These are phyloP conservation scores for Sminthurides aquaticus DNA, from an alignment of 2,888 invertebrate species.

Conservation along the genomic window DNA sequence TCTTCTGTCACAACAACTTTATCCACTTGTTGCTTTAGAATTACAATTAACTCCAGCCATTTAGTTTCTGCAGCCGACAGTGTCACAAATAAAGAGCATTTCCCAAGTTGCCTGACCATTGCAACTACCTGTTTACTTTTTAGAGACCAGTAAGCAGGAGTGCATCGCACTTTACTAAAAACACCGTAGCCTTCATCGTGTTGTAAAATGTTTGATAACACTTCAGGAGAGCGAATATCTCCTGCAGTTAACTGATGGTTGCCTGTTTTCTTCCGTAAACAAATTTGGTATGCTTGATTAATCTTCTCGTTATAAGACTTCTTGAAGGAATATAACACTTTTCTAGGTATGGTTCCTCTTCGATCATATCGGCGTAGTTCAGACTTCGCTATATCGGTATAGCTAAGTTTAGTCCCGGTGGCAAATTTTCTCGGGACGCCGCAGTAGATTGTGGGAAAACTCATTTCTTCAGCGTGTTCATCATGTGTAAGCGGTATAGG, in stretches of 20 bases:
- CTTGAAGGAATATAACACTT: slow-evolving; percentile 4
- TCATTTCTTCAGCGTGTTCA: slow-evolving; percentile 22
- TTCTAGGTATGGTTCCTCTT: background rate
- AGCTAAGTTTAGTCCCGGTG: slow-evolving; percentile 8
- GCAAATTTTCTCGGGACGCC: slow-evolving; percentile 19
- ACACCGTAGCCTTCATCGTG: slow-evolving; percentile 26
- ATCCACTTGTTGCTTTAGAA: slow-evolving; percentile 5
- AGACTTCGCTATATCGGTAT: slow-evolving; percentile 24
- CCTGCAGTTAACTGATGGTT: slow-evolving; percentile 16
- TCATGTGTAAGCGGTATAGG: slow-evolving; percentile 21
- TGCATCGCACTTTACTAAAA: slow-evolving; percentile 18
- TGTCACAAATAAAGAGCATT: slow-evolving; percentile 25
- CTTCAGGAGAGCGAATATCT: background rate
- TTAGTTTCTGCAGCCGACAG: slow-evolving; percentile 27
- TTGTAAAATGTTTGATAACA: slow-evolving; percentile 7
- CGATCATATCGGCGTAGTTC: slow-evolving; percentile 21
- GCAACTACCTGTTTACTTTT: slow-evolving; percentile 19
- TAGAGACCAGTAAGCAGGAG: slow-evolving; percentile 24
- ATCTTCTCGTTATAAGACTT: background rate
- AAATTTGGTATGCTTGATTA: background rate
- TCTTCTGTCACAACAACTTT: slow-evolving; percentile 6
- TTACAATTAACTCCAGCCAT: slow-evolving; percentile 22
- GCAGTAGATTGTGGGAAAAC: slow-evolving; percentile 28
- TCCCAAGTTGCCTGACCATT: slow-evolving; percentile 27
- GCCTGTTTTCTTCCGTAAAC: slow-evolving; percentile 17